These are phyloP conservation scores for Zaprionus inermis DNA, from an alignment of 1,140 invertebrate species.

Conservation along the genomic window DNA sequence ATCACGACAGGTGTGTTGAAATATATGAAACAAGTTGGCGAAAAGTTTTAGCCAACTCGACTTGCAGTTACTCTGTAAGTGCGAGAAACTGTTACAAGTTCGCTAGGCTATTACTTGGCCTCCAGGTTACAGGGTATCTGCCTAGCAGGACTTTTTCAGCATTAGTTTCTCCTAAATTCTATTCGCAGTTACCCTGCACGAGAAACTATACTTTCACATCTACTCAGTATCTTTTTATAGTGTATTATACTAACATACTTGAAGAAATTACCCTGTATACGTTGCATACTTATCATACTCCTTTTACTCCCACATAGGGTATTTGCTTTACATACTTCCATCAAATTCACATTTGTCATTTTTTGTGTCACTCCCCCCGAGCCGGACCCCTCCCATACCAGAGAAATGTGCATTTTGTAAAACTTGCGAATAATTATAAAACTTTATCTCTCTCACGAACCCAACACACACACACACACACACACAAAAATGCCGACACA, in stretches of 20 bases:
- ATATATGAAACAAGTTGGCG: constrained; percentile 1
- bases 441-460: constrained; percentile 46
- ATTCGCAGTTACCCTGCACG: not conserved
- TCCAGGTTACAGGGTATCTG: not conserved
- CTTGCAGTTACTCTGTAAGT: not conserved
- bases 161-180: no score
- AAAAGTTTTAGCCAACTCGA: not conserved
- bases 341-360: constrained; percentile 24
- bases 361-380: not conserved
- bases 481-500: constrained; percentile 17
- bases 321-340: not conserved
- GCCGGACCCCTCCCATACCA: not conserved
- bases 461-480: constrained; percentile 35
- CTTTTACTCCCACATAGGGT: not conserved
- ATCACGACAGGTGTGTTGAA: constrained; percentile 65
- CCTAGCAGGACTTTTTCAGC: not conserved
- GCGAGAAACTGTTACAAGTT: not conserved
- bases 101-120: not conserved
- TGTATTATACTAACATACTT: not conserved
- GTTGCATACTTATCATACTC: not conserved
- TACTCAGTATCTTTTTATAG: no score
- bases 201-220: not conserved
- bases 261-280: not conserved
- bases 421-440: constrained; percentile 68
- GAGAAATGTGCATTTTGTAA: constrained; percentile 28